Percentiles rank a stretch among this genome's conserved stretches.
These are phyloP conservation scores for Luperina testacea DNA, from an alignment of 2,888 invertebrate species.

Conservation along the genomic window DNA sequence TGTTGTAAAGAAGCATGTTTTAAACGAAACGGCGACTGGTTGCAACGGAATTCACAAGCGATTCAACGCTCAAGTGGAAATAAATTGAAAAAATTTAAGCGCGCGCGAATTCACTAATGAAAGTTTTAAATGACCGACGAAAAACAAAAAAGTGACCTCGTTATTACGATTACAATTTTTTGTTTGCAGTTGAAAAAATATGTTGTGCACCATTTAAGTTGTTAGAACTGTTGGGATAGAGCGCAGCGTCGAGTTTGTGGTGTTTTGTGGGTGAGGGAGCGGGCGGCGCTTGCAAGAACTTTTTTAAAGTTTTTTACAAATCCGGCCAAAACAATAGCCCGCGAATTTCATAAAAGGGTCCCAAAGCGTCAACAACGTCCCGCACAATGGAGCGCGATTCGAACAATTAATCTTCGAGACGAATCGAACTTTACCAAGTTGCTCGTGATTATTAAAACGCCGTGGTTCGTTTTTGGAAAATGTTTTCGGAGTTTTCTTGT, in stretches of 20 bases:
- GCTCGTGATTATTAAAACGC: constrained; percentile 69
- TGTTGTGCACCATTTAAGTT: constrained; percentile 53
- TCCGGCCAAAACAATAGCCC: constrained; percentile 86
- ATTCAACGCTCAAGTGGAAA: constrained; percentile 78
- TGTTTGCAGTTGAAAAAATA: constrained; percentile 68
- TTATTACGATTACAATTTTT: constrained; percentile 83
- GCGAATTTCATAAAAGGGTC: constrained; percentile 85
- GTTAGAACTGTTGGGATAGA: constrained; percentile 60
- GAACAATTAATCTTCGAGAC: constrained; percentile 86
- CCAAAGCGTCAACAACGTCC: constrained; percentile 83
- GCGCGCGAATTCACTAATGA: constrained; percentile 87
- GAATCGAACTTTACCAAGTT: constrained; percentile 80
- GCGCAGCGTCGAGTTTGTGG: constrained; percentile 57
- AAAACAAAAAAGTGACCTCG: constrained; percentile 87
- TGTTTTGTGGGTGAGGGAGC: constrained; percentile 39
- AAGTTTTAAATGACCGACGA: constrained; percentile 88
- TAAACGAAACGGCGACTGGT: constrained; percentile 20
- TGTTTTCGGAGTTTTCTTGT: constrained; percentile 52
- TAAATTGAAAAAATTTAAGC: constrained; percentile 82
- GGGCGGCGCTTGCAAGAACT: constrained; percentile 74
- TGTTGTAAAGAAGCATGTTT: constrained; percentile 33
- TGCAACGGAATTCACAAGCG: constrained; percentile 66
- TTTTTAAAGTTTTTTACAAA: constrained; percentile 84
- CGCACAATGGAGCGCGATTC: constrained; percentile 83
- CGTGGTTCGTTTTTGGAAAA: constrained; percentile 59